These are phyloP conservation scores for Ctena decussata DNA, from an alignment of 2,888 invertebrate genomes.

Conservation along the genomic window DNA sequence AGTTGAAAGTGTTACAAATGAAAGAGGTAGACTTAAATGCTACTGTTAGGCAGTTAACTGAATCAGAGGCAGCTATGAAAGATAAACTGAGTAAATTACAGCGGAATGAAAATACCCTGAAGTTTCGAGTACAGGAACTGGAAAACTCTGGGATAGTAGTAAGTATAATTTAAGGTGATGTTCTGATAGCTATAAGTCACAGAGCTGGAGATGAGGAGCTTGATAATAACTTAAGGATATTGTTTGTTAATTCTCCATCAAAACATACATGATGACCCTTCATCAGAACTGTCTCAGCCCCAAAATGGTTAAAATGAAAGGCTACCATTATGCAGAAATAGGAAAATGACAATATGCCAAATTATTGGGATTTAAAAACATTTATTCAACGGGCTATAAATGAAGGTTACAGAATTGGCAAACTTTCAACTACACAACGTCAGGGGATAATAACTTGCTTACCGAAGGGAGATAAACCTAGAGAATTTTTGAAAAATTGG, in stretches of 20 bases:
- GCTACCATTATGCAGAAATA: no score
- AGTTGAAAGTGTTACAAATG: constrained; percentile 73
- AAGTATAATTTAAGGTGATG: neutral
- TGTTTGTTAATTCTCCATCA: no score
- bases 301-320: neutral
- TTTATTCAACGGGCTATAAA: no score
- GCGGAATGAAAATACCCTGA: constrained; percentile 78
- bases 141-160: constrained; percentile 70
- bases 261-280: neutral
- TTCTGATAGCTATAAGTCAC: neutral
- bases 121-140: constrained; percentile 76
- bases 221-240: neutral
- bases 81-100: constrained; percentile 77
- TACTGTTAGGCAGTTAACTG: constrained; percentile 73
- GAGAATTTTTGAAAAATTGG: no score
- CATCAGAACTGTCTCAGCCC: neutral
- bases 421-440: no score
- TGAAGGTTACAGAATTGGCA: no score
- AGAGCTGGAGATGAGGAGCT: neutral
- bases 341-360: no score
- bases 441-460: no score
- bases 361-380: no score
- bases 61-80: constrained; percentile 71
- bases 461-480: no score
- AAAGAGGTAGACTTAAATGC: constrained; percentile 76